Base-by-base conservation (phyloP, 2,797 vertebrate species). In the Gobio occitaniae region DNA sequence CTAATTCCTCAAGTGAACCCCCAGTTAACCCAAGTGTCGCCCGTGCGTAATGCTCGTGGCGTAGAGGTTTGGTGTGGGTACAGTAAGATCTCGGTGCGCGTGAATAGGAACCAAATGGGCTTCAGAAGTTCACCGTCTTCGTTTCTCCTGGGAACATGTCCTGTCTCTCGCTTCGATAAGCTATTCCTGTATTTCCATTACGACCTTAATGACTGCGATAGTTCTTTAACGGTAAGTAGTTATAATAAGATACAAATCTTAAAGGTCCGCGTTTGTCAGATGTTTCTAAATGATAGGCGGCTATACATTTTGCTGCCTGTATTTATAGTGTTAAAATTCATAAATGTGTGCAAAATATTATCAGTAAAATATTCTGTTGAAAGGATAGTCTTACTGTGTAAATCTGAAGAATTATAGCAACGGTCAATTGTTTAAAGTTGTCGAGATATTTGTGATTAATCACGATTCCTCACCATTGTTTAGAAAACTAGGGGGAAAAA, bases 41-140 rank as follows among this genome's bases (percentile, higher is more conserved):
- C 85, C 0, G 80, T 3, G 71, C 65, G 38, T 12, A 82, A 25
- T 7, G 71, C 48, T 0, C 82, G 38, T 4, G 90, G 90, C 0
- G 93, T 94, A 81, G 90, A 94, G 32, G 89, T 92, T 3, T 88
- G 86, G 86, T 95, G 94, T 65, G 90, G 92, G 0, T 12, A 69
- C 9, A 85, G 87, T 1, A 72, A 72, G 1, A 6, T 94, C 0
- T 86, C 90, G 0, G 93, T 94, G 59, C 89, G 91, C n/a, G 76
- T 94, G 54, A 90, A 92, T 80, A 89, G 71, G 25, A 7, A 36
- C 1, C 82, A 81, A 54, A 82, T 94, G 41, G 80, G 86, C 4
- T 83, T 91, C 0, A 88, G 91, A 88, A 38, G 65, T 7, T 12
- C 13, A 0, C 84, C 91, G 0, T 81, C 85, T 7, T 59, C 78